Percentiles rank a stretch among this genome's conserved stretches.
Conservation (phyloP, 2,113 vertebrate species). For the Sphyrna mokarran region DNA sequence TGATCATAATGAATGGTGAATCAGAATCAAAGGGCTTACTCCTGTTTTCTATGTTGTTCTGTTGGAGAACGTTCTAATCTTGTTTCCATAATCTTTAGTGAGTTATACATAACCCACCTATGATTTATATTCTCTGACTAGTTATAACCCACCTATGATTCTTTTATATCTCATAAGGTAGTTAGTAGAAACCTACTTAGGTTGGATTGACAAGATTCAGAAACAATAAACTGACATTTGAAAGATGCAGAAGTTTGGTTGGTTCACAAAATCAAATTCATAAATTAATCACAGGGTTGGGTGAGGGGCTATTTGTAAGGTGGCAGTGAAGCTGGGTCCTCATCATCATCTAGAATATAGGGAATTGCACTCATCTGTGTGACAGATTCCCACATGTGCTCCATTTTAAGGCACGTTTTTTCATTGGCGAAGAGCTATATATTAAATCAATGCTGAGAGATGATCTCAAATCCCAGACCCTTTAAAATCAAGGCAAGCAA, state of each 20-base stretch:
- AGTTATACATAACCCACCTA: background rate
- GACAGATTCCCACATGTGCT: background rate
- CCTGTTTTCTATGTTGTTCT: no score
- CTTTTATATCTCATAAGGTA: background rate
- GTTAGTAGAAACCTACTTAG: background rate
- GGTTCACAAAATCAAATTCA: no score
- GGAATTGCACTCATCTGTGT: background rate
- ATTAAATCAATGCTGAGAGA: background rate
- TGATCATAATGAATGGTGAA: no score
- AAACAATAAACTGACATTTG: background rate
- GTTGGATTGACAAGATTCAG: background rate
- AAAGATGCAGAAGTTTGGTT: background rate
- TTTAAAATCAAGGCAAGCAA: background rate
- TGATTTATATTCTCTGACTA: background rate
- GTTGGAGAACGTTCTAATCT: background rate
- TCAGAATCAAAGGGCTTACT: no score
- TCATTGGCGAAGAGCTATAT: no score
- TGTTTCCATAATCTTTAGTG: background rate
- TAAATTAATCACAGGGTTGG: no score
- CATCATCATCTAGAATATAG: background rate
- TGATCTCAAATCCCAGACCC: background rate
- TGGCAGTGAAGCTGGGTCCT: background rate
- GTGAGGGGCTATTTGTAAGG: background rate
- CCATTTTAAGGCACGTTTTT: background rate
- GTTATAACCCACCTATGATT: background rate